Conservation (phyloP, 53 echinoderm and acorn worm species). For the Patiria pectinifera region DNA sequence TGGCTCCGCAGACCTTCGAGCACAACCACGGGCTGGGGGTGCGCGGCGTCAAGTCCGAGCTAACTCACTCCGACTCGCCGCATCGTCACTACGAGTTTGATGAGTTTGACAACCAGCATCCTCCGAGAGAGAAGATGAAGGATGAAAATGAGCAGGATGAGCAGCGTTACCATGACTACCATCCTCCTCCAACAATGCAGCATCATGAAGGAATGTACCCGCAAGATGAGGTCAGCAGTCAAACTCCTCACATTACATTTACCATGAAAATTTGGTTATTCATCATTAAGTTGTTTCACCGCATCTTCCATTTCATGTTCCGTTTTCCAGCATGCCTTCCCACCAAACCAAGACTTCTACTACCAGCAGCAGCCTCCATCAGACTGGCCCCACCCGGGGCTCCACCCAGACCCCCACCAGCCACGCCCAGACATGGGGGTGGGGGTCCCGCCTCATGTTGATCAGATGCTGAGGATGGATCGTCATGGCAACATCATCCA, state of each 20-base stretch:
- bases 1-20: conserved; percentile 56
- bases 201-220: conserved; percentile 42
- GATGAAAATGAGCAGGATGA: not conserved
- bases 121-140: not conserved
- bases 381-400: conserved; percentile 29
- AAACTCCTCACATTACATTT: not conserved
- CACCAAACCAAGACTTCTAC: conserved; percentile 32
- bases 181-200: conserved; percentile 9
- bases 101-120: conserved; percentile 20
- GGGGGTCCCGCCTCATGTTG: conserved; percentile 17
- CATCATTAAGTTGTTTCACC: too few species aligned
- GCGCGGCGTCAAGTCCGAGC: not conserved
- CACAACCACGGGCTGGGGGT: conserved; percentile 58
- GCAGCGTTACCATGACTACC: conserved; percentile 22
- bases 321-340: not conserved
- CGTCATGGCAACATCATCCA: conserved; percentile 49
- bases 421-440: not conserved
- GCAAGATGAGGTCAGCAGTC: conserved; percentile 6
- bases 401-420: conserved; percentile 15
- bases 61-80: conserved; percentile 32
- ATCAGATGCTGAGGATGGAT: conserved; percentile 53
- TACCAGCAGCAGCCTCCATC: conserved; percentile 23
- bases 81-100: conserved; percentile 13
- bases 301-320: too few species aligned
- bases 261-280: too few species aligned